phyloP scores from a whole-genome alignment of 2,113 vertebrate species.

The Tragelaphus imberbis region DNA sequence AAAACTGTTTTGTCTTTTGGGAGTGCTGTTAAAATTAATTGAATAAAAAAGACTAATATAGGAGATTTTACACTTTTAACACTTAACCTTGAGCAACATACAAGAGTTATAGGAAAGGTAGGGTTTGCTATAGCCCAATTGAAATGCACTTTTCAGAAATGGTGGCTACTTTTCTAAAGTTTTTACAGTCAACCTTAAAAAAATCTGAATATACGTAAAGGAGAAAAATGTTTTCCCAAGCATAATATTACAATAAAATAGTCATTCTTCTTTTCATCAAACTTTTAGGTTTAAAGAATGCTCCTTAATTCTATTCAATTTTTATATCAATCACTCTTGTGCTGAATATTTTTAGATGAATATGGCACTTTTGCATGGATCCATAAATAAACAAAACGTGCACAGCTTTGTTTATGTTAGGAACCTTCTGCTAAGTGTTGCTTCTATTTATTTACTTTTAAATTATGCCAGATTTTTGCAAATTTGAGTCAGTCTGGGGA shows the following conservation, averaged over 20 bases:
- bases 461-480: conserved; percentile 73
- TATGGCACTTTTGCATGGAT: conserved; percentile 72
- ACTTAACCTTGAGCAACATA: background rate
- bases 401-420: conserved; percentile 73
- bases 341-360: conserved; percentile 68
- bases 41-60: background rate
- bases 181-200: background rate
- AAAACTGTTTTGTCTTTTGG: background rate
- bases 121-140: background rate
- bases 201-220: background rate
- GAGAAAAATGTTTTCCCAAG: conserved; percentile 24
- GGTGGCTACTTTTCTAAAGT: background rate
- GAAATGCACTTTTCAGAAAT: background rate
- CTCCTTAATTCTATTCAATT: conserved; percentile 47
- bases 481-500: conserved; percentile 68
- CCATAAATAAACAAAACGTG: conserved; percentile 75
- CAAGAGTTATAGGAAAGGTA: background rate
- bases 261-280: background rate
- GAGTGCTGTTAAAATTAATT: background rate
- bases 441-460: conserved; percentile 77
- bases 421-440: conserved; percentile 73
- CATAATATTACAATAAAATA: background rate
- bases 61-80: background rate
- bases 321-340: conserved; percentile 67
- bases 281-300: conserved; percentile 32